Evolutionary conservation across 2,888 invertebrate species (phyloP).

Genomic region (Agriopis marginaria): DNA sequence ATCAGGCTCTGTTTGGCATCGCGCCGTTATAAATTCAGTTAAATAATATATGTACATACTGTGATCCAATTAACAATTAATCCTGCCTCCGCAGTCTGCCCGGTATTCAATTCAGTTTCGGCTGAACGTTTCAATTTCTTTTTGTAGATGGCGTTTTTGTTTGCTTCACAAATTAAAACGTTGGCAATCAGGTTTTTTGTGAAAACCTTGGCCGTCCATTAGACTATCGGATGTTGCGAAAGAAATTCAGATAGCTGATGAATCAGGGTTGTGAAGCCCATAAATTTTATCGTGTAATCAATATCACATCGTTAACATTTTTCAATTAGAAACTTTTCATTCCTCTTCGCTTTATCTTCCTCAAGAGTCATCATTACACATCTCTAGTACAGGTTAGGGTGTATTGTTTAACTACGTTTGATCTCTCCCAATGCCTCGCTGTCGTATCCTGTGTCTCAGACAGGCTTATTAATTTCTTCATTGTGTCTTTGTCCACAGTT

Average conservation of each 20-base stretch:
- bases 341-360: conserved; percentile 6
- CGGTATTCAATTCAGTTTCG: conserved; percentile 71
- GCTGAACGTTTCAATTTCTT: conserved; percentile 71
- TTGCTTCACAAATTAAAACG: conserved; percentile 70
- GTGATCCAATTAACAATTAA: conserved; percentile 80
- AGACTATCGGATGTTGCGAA: conserved; percentile 34
- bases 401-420: conserved; percentile 16
- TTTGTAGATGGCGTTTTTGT: conserved; percentile 70
- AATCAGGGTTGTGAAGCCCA: conserved; percentile 3
- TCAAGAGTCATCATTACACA: background rate
- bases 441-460: conserved; percentile 31
- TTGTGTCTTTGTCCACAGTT: conserved; percentile 24
- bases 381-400: background rate
- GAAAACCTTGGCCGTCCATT: conserved; percentile 51
- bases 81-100: conserved; percentile 66
- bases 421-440: conserved; percentile 13
- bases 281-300: background rate
- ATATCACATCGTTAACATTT: conserved; percentile 7
- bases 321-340: background rate
- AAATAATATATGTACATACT: conserved; percentile 70
- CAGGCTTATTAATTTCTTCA: conserved; percentile 23
- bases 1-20: conserved; percentile 60
- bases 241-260: conserved; percentile 15
- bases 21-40: conserved; percentile 64
- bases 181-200: conserved; percentile 67